A percentile compares a stretch with the other conserved stretches of the same genome.
phyloP scores from a whole-genome alignment of 1,140 invertebrate species.

The Pteromalus puparum region DNA sequence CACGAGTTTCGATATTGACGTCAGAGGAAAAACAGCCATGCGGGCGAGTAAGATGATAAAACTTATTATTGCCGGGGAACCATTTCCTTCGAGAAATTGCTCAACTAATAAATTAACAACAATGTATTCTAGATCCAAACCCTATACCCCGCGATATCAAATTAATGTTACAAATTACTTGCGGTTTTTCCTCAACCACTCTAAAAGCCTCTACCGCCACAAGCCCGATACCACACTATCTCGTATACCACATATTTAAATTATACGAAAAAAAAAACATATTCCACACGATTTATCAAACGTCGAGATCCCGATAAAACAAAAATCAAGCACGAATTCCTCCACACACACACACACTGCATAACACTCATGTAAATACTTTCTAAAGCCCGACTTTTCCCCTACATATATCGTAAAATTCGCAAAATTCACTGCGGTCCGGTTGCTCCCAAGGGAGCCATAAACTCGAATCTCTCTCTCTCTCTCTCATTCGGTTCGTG shows the following conservation, averaged over 20 bases:
- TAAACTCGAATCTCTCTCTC: neutral
- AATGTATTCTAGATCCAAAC: no score
- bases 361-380: constrained; percentile 3
- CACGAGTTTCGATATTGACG: neutral
- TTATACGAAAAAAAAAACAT: no score
- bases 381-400: neutral
- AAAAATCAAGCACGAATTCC: no score
- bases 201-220: neutral
- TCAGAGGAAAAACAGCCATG: neutral
- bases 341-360: no score
- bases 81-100: no score
- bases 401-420: neutral
- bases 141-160: no score
- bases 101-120: no score
- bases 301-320: no score
- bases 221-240: neutral
- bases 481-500: neutral
- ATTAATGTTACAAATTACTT: neutral
- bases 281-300: neutral
- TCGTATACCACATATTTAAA: neutral
- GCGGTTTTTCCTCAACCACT: neutral
- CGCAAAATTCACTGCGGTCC: neutral
- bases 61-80: no score
- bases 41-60: no score
- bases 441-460: neutral